Base-by-base conservation (phyloP, 1,140 invertebrate species). In the Saccostrea echinata region DNA sequence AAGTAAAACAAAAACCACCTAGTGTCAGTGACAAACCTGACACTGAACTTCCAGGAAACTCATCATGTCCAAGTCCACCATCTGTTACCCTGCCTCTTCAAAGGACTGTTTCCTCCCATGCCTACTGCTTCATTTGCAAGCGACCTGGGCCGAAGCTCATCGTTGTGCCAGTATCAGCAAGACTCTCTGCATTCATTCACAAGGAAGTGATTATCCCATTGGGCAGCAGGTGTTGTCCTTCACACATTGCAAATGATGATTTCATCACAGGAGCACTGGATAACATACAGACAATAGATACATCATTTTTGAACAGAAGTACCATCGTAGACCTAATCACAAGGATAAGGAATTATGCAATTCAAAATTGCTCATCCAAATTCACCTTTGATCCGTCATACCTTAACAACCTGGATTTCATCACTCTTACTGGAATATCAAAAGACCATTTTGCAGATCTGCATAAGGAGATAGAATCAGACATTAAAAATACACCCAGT, bases 401-500 rank as follows among this genome's bases (percentile, higher is more conserved):
- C 68, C 33, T 76, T 27, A 76, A 76, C 68, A 57, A 57, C 55
- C 55, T 57, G 24, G 68, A 76, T 76, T 76, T 27, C 68, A 27
- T 27, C 24, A 76, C 68, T 30, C 12, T 76, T 30, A 76, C 81
- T 18, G 81, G 16, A 43, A 35, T 83, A 35, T 43, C 33, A 8
- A 83, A 83, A 11, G 18, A 43, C 11, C 16, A 83, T 18, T 83
- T 83, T 83, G 33, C n/a, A 43, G 43, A 83, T n/a, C 43, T 43
- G 21, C 33, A 43, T 52, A 16, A 43, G 21, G n/a, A n/a, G 9
- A 52, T 83, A n/a, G 16, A 83, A 83, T 35, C 27, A 35, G 30
- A 57, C 6, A 83, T 83, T 43, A 55, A 21, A 30, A 61, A 84
- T 3, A n/a, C n/a, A n/a, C n/a, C n/a, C n/a, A n/a, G n/a, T n/a